Evolutionary conservation across 1,140 invertebrate genomes (phyloP).

Genomic region (Zophobas atratus): DNA sequence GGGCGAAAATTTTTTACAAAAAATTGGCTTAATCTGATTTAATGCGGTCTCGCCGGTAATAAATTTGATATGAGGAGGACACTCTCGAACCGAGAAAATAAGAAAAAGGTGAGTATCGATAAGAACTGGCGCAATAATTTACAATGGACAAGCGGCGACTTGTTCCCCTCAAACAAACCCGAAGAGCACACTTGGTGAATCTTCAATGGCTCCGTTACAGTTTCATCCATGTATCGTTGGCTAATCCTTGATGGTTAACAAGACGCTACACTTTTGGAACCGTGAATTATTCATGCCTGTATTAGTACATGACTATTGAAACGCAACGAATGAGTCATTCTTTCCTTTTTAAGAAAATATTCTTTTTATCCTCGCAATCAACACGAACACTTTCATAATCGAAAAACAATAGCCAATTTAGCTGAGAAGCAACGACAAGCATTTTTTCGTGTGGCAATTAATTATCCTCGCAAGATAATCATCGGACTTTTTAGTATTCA

Average conservation of each 20-base stretch:
- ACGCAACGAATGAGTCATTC: conserved; percentile 30
- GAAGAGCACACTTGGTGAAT: neutral
- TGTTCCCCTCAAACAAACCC: neutral
- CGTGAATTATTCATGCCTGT: conserved; percentile 47
- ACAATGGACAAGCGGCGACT: conserved; percentile 15
- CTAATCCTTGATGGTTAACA: conserved; percentile 10
- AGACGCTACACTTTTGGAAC: conserved; percentile 31
- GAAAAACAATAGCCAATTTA: conserved; percentile 33
- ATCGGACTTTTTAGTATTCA: conserved; percentile 40
- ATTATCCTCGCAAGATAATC: conserved; percentile 15
- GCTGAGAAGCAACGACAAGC: conserved; percentile 4
- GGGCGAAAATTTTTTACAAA: neutral
- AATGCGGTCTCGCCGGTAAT: neutral
- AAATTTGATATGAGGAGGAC: conserved; percentile 23
- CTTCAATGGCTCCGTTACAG: neutral
- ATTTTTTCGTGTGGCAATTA: conserved; percentile 25
- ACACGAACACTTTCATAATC: conserved; percentile 35
- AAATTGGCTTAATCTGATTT: neutral
- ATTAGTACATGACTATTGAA: conserved; percentile 46
- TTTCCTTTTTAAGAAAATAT: conserved; percentile 43
- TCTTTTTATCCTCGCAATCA: conserved; percentile 25
- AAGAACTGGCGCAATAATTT: conserved; percentile 9
- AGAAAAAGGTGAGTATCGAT: conserved; percentile 2
- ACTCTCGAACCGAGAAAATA: conserved; percentile 7
- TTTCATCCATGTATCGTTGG: conserved; percentile 5